These are phyloP conservation scores for Lissocephala sabroskyi DNA, from an alignment of 2,888 invertebrate species.

Conservation along the genomic window DNA sequence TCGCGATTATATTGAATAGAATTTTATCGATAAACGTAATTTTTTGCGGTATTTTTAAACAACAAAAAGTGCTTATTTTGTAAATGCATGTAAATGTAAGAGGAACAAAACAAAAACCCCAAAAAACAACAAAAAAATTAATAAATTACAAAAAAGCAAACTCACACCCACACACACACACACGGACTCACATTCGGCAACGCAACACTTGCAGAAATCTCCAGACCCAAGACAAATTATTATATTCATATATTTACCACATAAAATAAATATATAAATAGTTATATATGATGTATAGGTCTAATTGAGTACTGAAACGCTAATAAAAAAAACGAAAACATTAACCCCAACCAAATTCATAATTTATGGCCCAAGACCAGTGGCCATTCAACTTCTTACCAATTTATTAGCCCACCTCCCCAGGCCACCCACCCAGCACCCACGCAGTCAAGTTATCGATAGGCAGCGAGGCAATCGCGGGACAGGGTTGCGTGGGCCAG, in stretches of 20 bases:
- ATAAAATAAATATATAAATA: constrained; percentile 57
- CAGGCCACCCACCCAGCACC: no score
- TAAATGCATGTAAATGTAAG: constrained; percentile 73
- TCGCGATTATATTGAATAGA: constrained; percentile 46
- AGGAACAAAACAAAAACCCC: constrained; percentile 34
- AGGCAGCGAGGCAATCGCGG: no score
- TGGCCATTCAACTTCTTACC: no score
- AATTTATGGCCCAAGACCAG: no score
- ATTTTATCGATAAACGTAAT: constrained; percentile 69
- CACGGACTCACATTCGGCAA: constrained; percentile 8
- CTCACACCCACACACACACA: constrained; percentile 2
- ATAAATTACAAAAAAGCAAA: constrained; percentile 13
- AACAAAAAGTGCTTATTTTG: constrained; percentile 72
- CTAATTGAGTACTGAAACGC: constrained; percentile 58
- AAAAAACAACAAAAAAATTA: constrained; percentile 31
- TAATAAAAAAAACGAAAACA: constrained; percentile 56
- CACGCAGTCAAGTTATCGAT: no score
- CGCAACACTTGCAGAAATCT: not conserved
- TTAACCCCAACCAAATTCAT: no score
- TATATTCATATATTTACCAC: constrained; percentile 61
- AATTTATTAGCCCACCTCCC: no score
- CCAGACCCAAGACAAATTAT: constrained; percentile 51
- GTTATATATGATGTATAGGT: constrained; percentile 63
- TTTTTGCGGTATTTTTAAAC: constrained; percentile 72
- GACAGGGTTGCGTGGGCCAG: no score